A percentile compares a stretch with the other conserved stretches of the same genome.
These are phyloP conservation scores for Phyllostomus discolor DNA, from an alignment of 2,113 vertebrate species.

Conservation along the genomic window DNA sequence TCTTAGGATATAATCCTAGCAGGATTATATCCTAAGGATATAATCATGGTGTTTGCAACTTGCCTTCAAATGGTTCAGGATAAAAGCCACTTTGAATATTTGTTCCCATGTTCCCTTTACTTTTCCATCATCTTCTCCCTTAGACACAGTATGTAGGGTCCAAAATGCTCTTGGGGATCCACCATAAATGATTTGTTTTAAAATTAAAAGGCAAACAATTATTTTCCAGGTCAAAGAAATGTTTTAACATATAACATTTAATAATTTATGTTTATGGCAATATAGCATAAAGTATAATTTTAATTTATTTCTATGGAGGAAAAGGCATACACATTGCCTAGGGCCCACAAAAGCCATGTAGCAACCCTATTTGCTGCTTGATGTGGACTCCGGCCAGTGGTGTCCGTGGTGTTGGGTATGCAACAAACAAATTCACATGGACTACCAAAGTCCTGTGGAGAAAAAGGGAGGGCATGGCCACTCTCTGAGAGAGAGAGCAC, in stretches of 20 bases:
- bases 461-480: no score
- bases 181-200: background rate
- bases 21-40: no score
- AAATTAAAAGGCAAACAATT: background rate
- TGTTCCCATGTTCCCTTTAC: background rate
- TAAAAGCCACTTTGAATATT: background rate
- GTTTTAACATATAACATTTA: background rate
- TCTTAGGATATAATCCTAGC: no score
- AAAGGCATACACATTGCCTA: background rate
- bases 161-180: background rate
- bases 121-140: background rate
- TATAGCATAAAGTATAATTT: background rate
- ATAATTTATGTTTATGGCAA: background rate
- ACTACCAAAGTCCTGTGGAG: no score
- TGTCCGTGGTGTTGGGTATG: no score
- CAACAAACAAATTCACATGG: no score
- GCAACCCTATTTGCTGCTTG: background rate
- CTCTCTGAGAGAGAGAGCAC: no score
- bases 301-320: background rate
- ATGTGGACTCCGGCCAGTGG: no score
- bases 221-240: background rate
- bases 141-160: background rate
- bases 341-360: background rate
- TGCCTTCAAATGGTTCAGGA: background rate
- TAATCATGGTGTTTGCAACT: background rate